Evolutionary conservation across 1,140 invertebrate genomes (phyloP).

Genomic region (Planococcus citri): DNA sequence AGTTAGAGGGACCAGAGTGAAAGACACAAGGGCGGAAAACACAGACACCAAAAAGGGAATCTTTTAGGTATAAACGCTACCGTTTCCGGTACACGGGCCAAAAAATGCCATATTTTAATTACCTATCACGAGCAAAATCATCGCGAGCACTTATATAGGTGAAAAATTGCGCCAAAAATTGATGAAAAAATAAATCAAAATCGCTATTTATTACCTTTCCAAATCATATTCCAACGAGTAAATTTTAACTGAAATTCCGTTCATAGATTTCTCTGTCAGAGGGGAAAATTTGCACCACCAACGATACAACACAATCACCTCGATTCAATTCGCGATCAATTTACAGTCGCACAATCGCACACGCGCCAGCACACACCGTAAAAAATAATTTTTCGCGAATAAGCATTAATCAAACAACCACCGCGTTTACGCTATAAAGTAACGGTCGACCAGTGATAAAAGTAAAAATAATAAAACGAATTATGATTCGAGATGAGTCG

Average conservation of each 20-base stretch:
- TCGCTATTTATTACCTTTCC: background rate
- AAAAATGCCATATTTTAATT: background rate
- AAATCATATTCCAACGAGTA: background rate
- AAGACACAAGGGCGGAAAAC: too few relatives aligned
- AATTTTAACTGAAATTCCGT: background rate
- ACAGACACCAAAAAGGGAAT: too few relatives aligned
- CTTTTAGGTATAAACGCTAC: background rate
- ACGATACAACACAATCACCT: background rate
- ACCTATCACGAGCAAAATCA: background rate
- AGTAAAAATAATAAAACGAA: conserved; percentile 11
- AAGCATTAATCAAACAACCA: background rate
- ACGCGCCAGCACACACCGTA: background rate
- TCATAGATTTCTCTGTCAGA: background rate
- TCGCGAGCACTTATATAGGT: background rate
- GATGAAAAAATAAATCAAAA: too few relatives aligned
- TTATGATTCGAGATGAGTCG: conserved; percentile 12
- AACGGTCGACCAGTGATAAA: conserved; percentile 12
- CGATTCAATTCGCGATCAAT: too few relatives aligned
- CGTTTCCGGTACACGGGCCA: background rate
- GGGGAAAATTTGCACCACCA: too few relatives aligned
- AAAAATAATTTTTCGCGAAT: background rate
- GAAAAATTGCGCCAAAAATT: too few relatives aligned
- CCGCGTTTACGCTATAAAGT: background rate
- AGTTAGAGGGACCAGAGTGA: too few relatives aligned
- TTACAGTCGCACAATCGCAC: too few relatives aligned